phyloP scores from a whole-genome alignment of 1,140 invertebrate genomes.

The Neodiprion virginianus region DNA sequence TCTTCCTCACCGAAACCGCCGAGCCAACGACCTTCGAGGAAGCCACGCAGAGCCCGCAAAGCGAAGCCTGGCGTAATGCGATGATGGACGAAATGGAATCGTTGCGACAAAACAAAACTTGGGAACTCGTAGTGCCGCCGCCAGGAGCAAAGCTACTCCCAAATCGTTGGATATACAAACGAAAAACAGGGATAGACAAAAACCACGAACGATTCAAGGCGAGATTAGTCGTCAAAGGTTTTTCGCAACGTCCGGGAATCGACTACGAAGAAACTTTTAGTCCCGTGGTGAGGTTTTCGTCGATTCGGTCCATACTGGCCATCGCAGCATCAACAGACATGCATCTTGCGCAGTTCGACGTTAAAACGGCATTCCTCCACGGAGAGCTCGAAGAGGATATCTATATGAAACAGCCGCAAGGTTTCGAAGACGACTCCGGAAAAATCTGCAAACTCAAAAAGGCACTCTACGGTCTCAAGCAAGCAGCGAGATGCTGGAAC shows the following conservation, averaged over 20 bases:
- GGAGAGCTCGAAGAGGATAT: slow-evolving; percentile 54
- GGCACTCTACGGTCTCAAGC: slow-evolving; percentile 43
- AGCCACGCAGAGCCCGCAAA: background rate
- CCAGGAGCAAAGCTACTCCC: slow-evolving; percentile 22
- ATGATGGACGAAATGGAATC: slow-evolving; percentile 26
- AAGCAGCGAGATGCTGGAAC: slow-evolving; percentile 26
- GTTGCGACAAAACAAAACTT: slow-evolving; percentile 18
- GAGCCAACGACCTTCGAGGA: background rate
- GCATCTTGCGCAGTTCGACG: slow-evolving; percentile 42
- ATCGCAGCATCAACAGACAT: slow-evolving; percentile 37
- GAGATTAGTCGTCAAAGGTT: slow-evolving; percentile 49
- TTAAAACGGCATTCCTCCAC: slow-evolving; percentile 56
- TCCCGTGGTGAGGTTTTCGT: slow-evolving; percentile 39
- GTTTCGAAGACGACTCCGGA: slow-evolving; percentile 31
- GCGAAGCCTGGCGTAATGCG: slow-evolving; percentile 16
- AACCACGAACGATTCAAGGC: slow-evolving; percentile 43
- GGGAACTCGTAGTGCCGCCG: slow-evolving; percentile 16
- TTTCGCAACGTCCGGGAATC: slow-evolving; percentile 43
- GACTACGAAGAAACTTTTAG: slow-evolving; percentile 51
- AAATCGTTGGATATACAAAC: slow-evolving; percentile 50
- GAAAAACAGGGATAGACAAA: slow-evolving; percentile 36
- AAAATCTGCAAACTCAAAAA: slow-evolving; percentile 33
- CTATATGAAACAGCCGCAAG: slow-evolving; percentile 53
- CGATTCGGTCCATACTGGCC: slow-evolving; percentile 49
- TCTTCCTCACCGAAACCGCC: background rate